phyloP scores from a whole-genome alignment of 2,888 invertebrate genomes.

The Folsomia candida region DNA sequence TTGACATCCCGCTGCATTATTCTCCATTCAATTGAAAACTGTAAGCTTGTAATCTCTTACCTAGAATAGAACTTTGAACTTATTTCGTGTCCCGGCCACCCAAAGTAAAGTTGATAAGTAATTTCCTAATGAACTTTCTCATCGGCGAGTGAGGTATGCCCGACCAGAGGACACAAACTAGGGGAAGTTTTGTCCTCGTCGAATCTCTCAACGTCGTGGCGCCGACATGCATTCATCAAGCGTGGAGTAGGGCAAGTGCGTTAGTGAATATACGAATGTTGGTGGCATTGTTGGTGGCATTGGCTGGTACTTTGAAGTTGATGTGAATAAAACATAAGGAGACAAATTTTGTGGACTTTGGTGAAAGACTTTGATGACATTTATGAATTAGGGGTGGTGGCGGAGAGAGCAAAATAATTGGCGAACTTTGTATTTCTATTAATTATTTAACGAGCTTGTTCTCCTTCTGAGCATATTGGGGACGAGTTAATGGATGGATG shows the following conservation, averaged over 20 bases:
- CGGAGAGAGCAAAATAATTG: background rate
- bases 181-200: too few relatives aligned
- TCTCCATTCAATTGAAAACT: background rate
- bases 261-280: background rate
- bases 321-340: too few relatives aligned
- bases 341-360: background rate
- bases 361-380: background rate
- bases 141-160: background rate
- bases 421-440: background rate
- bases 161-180: background rate
- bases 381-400: background rate
- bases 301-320: too few relatives aligned
- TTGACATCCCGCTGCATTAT: too few relatives aligned
- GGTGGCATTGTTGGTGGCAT: background rate
- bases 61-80: background rate
- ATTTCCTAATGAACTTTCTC: slow-evolving; percentile 17
- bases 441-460: too few relatives aligned
- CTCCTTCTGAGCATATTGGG: too few relatives aligned
- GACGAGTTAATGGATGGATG: too few relatives aligned
- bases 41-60: background rate
- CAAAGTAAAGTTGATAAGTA: slow-evolving; percentile 10
- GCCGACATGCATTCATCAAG: background rate
- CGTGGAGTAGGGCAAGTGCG: background rate
- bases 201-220: background rate
- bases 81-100: background rate